Evolutionary conservation across 2,888 invertebrate species (phyloP).

Genomic region (Cyrtodaria siliqua): DNA sequence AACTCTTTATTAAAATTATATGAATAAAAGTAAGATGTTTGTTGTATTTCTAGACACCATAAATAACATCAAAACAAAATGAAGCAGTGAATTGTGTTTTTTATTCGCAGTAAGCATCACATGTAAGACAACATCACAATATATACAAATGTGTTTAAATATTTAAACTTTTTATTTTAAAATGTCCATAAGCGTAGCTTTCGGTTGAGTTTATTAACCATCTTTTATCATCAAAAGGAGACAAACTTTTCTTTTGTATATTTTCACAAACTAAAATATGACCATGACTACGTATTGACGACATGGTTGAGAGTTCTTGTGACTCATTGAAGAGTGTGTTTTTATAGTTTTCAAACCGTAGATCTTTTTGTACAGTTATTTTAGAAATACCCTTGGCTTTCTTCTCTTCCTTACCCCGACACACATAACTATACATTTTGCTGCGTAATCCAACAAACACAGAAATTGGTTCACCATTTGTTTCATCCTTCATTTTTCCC

Average conservation of each 20-base stretch:
- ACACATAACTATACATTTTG: slow-evolving; percentile 22
- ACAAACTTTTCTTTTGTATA: slow-evolving; percentile 3
- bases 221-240: slow-evolving; percentile 24
- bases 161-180: neutral
- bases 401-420: slow-evolving; percentile 21
- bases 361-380: slow-evolving; percentile 27
- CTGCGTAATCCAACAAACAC: slow-evolving; percentile 22
- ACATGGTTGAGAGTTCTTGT: slow-evolving; percentile 1
- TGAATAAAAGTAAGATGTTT: neutral
- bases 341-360: slow-evolving; percentile 19
- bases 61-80: neutral
- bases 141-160: neutral
- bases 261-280: slow-evolving; percentile 23
- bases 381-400: slow-evolving; percentile 58
- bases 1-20: neutral
- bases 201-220: neutral
- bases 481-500: slow-evolving; percentile 78
- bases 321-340: slow-evolving; percentile 23
- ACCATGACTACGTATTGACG: slow-evolving; percentile 16
- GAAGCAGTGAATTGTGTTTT: neutral
- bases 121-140: too few species aligned
- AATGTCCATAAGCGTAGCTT: slow-evolving; percentile 7
- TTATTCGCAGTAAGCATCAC: too few species aligned
- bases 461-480: slow-evolving; percentile 12
- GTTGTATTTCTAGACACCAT: neutral